phyloP scores from a whole-genome alignment of 2,113 vertebrate genomes.

The Carettochelys insculpta region DNA sequence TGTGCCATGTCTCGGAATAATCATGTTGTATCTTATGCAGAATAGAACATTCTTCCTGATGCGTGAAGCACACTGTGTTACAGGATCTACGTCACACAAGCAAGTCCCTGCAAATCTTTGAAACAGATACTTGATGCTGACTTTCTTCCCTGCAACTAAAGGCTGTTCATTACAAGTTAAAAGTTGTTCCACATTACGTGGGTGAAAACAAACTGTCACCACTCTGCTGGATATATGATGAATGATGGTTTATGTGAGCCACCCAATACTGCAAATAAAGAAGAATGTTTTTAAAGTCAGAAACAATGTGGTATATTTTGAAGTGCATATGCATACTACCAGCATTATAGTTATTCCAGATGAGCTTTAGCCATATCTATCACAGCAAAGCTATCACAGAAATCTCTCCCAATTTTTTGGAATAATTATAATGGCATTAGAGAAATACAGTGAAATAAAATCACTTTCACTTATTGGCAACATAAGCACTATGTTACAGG shows the following conservation, averaged over 20 bases:
- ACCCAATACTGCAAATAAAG: background rate
- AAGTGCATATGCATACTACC: background rate
- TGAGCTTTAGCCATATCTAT: background rate
- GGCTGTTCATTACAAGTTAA: background rate
- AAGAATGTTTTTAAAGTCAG: conserved; percentile 52
- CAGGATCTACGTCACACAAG: background rate
- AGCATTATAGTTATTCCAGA: background rate
- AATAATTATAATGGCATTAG: background rate
- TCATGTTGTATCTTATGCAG: conserved; percentile 45
- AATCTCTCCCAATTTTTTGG: background rate
- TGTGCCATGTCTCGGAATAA: conserved; percentile 33
- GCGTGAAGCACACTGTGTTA: conserved; percentile 23
- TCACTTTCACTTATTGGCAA: background rate
- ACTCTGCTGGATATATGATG: background rate
- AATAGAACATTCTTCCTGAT: background rate
- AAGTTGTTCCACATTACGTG: background rate
- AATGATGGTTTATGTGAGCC: background rate
- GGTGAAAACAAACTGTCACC: conserved; percentile 34
- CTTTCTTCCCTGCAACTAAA: conserved; percentile 11
- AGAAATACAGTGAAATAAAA: background rate
- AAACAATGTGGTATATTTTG: conserved; percentile 62
- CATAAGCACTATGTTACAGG: background rate
- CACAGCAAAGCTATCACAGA: accelerated
- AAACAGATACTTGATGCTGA: conserved; percentile 38
- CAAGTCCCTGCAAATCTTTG: background rate